phyloP scores from a whole-genome alignment of 2,888 invertebrate species.

The Ophion ventricosus region DNA sequence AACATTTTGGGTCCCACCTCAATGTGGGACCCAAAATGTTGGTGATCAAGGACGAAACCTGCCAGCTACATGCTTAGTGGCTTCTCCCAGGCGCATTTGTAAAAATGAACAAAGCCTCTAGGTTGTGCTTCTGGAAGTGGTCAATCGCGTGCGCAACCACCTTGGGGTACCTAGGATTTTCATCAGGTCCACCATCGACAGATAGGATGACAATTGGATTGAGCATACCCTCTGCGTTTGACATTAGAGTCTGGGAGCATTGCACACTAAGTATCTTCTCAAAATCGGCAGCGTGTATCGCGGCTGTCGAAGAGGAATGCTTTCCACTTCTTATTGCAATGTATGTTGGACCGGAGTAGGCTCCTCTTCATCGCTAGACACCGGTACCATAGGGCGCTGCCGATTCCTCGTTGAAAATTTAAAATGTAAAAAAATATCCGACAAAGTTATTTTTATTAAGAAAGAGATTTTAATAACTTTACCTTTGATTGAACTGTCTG shows the following conservation, averaged over 20 bases:
- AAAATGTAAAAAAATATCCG: no score
- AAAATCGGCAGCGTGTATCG: neutral
- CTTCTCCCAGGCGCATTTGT: neutral
- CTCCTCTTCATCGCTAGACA: no score
- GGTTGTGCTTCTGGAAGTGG: neutral
- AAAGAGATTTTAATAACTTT: no score
- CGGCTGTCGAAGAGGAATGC: neutral
- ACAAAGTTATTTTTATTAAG: no score
- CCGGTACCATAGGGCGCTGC: no score
- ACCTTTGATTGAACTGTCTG: no score
- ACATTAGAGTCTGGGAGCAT: neutral
- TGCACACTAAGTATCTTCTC: neutral
- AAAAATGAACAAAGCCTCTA: neutral
- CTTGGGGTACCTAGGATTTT: neutral
- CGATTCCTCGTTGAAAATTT: no score
- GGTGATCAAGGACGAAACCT: neutral
- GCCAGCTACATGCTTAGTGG: neutral
- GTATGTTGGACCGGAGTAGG: neutral
- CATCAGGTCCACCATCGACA: neutral
- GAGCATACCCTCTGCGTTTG: neutral
- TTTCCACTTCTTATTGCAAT: neutral
- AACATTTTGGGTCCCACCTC: no score
- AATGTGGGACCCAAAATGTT: neutral
- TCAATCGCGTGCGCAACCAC: neutral
- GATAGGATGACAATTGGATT: neutral